Evolutionary conservation across 2,888 invertebrate species (phyloP), one percentile per base, ranked within the genome.

Genomic region (Noctua pronuba): DNA sequence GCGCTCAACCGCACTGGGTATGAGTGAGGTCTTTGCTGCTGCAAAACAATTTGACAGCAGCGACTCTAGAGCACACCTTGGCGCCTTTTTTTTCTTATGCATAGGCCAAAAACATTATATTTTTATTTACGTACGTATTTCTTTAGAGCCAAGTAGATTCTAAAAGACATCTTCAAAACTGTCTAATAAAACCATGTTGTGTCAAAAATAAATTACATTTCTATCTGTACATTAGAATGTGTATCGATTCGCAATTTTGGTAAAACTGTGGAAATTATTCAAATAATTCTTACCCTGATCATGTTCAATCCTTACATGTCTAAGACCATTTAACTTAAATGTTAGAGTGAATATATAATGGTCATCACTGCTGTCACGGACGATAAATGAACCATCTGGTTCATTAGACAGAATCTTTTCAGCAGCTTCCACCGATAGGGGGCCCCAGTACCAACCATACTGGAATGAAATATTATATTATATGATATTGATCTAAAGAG

Each of bases 391-490:
- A 16, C 99, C 99, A 91, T 99, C 99, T 1, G 99, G 99, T 95
- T 99, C 99, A 91, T 98, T 98, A 7, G 98, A 98, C 70, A 99
- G 96, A 84, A 99, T 98, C 95, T 98, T 99, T 94, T 99, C 99
- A 2, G 99, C 99, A 79, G 98, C 98, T 94, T 99, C 99, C 75
- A 99, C 98, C 41, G 99, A 98, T 91, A 99, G 97, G 55, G 99
- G 99, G 81, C 99, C 99, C 99, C 99, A 99, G 93, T 99, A 99
- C 99, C 99, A 99, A 65, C 99, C 99, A 93, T 98, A 99, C 99
- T 99, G 93, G 86, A 97, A 81, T 46, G 62, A 52, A 64, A 46
- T 41, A 5, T 11, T 35, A 73, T 24, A 7, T 11, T 28, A 73
- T 49, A 31, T 21, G 2, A 31, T 13, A 46, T 10, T 16, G 1